Conservation (phyloP, 2,888 invertebrate genomes). For the Mythimna lalbum region DNA sequence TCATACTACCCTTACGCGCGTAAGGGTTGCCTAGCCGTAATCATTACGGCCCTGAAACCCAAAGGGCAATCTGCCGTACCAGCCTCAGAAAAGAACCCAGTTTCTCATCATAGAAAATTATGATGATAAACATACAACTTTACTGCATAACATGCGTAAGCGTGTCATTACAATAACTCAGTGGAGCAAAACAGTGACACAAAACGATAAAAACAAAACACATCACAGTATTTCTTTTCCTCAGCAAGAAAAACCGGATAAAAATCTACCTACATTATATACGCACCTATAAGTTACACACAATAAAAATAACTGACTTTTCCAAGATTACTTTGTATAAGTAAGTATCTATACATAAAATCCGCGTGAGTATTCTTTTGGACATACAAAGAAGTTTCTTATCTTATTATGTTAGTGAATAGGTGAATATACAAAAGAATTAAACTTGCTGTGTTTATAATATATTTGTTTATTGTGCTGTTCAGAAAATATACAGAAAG, state of each 20-base stretch:
- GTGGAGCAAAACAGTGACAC: background rate
- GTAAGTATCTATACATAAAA: conserved; percentile 48
- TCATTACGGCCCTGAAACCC: no score
- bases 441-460: conserved; percentile 40
- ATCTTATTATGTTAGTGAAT: conserved; percentile 48
- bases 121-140: background rate
- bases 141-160: background rate
- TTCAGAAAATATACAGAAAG: conserved; percentile 17
- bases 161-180: conserved; percentile 8
- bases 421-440: conserved; percentile 41
- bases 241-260: conserved; percentile 24
- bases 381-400: conserved; percentile 55
- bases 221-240: conserved; percentile 26
- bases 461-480: conserved; percentile 16
- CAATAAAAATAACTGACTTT: conserved; percentile 60
- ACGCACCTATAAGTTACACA: conserved; percentile 51
- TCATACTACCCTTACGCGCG: no score
- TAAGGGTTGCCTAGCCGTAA: no score
- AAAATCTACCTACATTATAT: conserved; percentile 34
- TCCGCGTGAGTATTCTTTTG: conserved; percentile 39
- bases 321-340: conserved; percentile 56
- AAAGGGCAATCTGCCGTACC: no score
- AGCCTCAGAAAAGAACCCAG: background rate
- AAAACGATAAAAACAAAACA: conserved; percentile 39
- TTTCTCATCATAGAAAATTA: background rate